Evolutionary conservation across 2,113 vertebrate species (phyloP).

Genomic region (Phyllostomus hastatus): DNA sequence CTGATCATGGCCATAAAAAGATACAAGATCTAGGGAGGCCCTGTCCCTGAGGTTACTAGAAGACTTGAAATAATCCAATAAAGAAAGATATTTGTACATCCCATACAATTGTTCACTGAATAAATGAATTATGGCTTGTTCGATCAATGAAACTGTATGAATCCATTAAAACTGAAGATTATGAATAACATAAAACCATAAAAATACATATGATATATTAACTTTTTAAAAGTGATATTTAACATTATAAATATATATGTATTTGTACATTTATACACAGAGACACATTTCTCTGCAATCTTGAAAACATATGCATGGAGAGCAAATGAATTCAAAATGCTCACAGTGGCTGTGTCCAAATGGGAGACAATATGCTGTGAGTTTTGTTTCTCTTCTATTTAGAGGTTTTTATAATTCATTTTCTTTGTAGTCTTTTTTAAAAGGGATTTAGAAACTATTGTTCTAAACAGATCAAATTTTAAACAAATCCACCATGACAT

Average conservation of each 20-base stretch:
- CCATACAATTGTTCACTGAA: neutral
- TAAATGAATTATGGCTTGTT: neutral
- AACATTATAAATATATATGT: neutral
- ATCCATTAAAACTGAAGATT: neutral
- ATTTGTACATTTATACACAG: rapidly evolving
- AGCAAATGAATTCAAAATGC: neutral
- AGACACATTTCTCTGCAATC: neutral
- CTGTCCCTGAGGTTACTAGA: neutral
- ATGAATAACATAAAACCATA: neutral
- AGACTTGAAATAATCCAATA: neutral
- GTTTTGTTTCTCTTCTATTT: neutral
- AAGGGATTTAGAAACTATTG: neutral
- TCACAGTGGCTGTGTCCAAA: neutral
- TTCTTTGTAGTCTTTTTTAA: neutral
- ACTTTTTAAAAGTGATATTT: neutral
- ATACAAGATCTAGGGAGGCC: neutral
- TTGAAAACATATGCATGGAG: neutral
- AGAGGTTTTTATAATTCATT: neutral
- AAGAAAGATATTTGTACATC: neutral
- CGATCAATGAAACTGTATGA: neutral
- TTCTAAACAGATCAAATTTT: neutral
- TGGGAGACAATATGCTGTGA: neutral
- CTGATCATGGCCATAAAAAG: neutral
- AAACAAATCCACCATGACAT: neutral
- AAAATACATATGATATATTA: neutral